Base-by-base conservation (phyloP, 1,140 invertebrate species). In the Hyles vespertilio region DNA sequence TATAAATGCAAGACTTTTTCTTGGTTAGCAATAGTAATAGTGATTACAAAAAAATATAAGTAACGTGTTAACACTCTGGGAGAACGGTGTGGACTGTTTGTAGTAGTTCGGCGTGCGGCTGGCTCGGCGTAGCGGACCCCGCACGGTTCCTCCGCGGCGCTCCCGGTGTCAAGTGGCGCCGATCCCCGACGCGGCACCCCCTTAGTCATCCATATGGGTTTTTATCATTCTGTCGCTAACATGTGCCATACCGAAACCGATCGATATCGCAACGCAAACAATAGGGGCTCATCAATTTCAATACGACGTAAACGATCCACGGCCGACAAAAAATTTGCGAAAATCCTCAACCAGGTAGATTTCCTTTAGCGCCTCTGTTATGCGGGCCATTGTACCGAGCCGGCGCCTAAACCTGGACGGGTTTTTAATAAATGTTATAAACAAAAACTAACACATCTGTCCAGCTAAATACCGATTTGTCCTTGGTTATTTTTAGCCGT, bases 211-310 rank as follows among this genome's bases (percentile, higher is more conserved):
- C n/a, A n/a, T n/a, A n/a, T n/a, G n/a, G n/a, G n/a, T n/a, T n/a
- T n/a, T n/a, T n/a, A n/a, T n/a, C n/a, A n/a, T n/a, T n/a, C n/a
- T n/a, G n/a, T n/a, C n/a, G n/a, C n/a, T n/a, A n/a, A n/a, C n/a
- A n/a, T n/a, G n/a, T n/a, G n/a, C n/a, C n/a, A n/a, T n/a, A 69
- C 58, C 61, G 70, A 74, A 2, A 69, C 58, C 61, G 71, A 74
- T 78, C 58, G 50, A 51, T 75, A 71, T 71, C 65, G 51, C 53
- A 48, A 22, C 46, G 6, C 70, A 67, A 66, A 79, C 76, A 84
- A 84, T 76, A 68, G 59, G 55, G 62, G 57, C 57, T 75, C 74
- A 79, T 82, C 74, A 79, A 79, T 81, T 75, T 66, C 55, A 63
- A 69, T 40, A 55, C 58, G 65, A 73, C 71, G 64, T 59, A 56